Percentiles rank a stretch among this genome's conserved stretches.
These are phyloP conservation scores for Proales similis DNA, from an alignment of 1,140 invertebrate species.

Conservation along the genomic window DNA sequence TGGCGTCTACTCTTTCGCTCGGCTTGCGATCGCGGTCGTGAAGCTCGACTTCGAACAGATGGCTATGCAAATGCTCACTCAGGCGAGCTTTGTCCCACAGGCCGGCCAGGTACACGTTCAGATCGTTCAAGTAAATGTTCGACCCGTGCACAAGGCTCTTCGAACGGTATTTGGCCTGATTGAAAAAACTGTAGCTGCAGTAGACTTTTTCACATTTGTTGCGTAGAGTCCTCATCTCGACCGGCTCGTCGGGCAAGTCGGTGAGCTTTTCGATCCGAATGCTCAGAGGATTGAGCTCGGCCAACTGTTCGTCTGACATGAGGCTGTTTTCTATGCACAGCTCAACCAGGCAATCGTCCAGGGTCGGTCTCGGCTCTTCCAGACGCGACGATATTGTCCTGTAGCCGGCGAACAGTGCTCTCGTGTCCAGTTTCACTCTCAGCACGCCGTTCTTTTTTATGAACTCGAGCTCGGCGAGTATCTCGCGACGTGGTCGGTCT, in stretches of 20 bases:
- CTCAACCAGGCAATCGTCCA: slow-evolving; percentile 48
- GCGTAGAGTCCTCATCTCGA: slow-evolving; percentile 43
- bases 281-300: slow-evolving; percentile 48
- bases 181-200: slow-evolving; percentile 48
- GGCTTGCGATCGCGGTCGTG: slow-evolving; percentile 46
- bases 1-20: slow-evolving; percentile 15
- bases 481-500: slow-evolving; percentile 42
- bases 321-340: slow-evolving; percentile 44
- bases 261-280: slow-evolving; percentile 46
- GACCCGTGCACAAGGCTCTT: slow-evolving; percentile 43
- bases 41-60: slow-evolving; percentile 47
- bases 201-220: slow-evolving; percentile 48
- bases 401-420: slow-evolving; percentile 45
- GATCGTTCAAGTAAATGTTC: slow-evolving; percentile 50
- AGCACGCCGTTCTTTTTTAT: slow-evolving; percentile 46
- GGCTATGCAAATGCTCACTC: slow-evolving; percentile 46
- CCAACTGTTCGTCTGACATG: slow-evolving; percentile 44
- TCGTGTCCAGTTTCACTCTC: slow-evolving; percentile 45
- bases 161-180: slow-evolving; percentile 43
- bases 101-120: slow-evolving; percentile 49
- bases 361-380: slow-evolving; percentile 41
- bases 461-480: slow-evolving; percentile 42
- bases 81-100: slow-evolving; percentile 43
- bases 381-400: slow-evolving; percentile 45
- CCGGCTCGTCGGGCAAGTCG: slow-evolving; percentile 45